Percentiles rank a stretch among this genome's conserved stretches.
Conservation (phyloP, 2,113 vertebrate species). For the Paramormyrops kingsleyae region DNA sequence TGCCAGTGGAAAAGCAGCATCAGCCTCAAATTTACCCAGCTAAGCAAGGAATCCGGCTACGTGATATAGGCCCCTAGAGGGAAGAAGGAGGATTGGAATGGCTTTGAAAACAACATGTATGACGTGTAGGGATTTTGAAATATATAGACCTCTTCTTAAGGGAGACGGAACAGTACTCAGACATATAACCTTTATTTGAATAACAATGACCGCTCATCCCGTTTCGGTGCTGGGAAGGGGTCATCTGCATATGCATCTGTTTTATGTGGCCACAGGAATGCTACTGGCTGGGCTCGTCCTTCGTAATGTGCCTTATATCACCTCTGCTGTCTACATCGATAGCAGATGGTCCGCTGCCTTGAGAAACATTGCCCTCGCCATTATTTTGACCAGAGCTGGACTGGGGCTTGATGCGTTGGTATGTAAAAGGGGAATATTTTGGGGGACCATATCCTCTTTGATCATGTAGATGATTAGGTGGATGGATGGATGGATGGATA, state of each 20-base stretch:
- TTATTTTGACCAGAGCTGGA: constrained; percentile 84
- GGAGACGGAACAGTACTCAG: not conserved
- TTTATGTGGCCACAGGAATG: constrained; percentile 75
- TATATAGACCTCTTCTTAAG: not conserved
- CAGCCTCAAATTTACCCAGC: no score
- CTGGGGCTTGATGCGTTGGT: constrained; percentile 72
- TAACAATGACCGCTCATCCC: not conserved
- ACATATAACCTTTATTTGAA: not conserved
- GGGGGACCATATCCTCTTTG: no score
- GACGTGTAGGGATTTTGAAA: not conserved
- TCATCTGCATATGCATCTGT: constrained; percentile 45
- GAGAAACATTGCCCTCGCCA: constrained; percentile 77
- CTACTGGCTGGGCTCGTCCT: constrained; percentile 81
- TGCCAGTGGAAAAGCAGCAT: no score
- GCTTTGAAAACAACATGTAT: not conserved
- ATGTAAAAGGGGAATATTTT: no score
- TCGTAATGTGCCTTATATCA: constrained; percentile 64
- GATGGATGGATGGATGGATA: no score
- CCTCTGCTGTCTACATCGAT: constrained; percentile 57
- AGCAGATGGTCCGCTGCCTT: constrained; percentile 75
- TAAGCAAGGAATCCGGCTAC: no score
- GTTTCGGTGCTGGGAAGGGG: not conserved
- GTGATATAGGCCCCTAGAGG: not conserved
- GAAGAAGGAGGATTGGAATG: not conserved
- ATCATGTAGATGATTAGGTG: no score